Conservation (phyloP, 2,888 invertebrate genomes). For the Mycalesis mineus region DNA sequence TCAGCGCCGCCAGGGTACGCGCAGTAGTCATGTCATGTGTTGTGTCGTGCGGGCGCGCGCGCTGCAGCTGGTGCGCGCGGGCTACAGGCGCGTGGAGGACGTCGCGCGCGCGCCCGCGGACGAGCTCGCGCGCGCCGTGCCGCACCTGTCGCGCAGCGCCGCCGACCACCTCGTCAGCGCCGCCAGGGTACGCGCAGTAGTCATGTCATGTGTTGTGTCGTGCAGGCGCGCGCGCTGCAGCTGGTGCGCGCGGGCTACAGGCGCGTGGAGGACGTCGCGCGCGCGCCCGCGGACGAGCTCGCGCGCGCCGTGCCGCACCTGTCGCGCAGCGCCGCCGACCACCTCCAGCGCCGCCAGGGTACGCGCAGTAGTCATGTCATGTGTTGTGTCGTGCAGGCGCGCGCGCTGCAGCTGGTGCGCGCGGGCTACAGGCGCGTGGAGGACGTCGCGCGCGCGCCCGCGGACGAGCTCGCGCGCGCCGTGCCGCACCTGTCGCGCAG, state of each 20-base stretch:
- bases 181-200: slow-evolving; percentile 88
- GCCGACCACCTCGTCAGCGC: slow-evolving; percentile 91
- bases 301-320: slow-evolving; percentile 83
- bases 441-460: slow-evolving; percentile 85
- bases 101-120: slow-evolving; percentile 85
- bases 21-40: too few relatives aligned
- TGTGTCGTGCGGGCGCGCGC: slow-evolving; percentile 90
- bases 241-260: slow-evolving; percentile 90
- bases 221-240: slow-evolving; percentile 89
- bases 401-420: slow-evolving; percentile 89
- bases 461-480: slow-evolving; percentile 77
- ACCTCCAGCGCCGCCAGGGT: slow-evolving; percentile 93
- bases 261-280: slow-evolving; percentile 86
- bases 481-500: slow-evolving; percentile 85
- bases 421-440: slow-evolving; percentile 89
- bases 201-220: too few relatives aligned
- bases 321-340: slow-evolving; percentile 83
- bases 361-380: too few relatives aligned
- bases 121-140: slow-evolving; percentile 80
- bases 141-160: slow-evolving; percentile 84
- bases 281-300: slow-evolving; percentile 81
- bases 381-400: too few relatives aligned
- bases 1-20: slow-evolving; percentile 90
- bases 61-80: slow-evolving; percentile 88
- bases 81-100: slow-evolving; percentile 86